Evolutionary conservation across 37 sponge, comb jelly and placozoan genomes (phyloP), one percentile per base, ranked within the genome.

Genomic region (Amphimedon queenslandica): DNA sequence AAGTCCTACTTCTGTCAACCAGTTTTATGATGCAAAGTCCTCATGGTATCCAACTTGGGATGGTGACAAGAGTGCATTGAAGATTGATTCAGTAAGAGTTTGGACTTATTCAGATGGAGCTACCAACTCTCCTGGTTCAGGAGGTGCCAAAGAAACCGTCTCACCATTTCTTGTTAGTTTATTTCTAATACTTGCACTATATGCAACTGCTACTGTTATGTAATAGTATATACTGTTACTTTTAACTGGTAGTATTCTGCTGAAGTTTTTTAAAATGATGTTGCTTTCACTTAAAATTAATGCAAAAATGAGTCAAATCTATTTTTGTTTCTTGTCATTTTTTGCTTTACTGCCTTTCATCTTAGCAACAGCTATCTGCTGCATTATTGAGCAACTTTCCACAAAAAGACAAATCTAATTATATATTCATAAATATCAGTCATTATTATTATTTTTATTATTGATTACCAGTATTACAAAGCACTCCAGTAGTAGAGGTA

Each of bases 21-120:
- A 57, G 4, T 90, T 85, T 64, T 85, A 58, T 18, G 55, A 80
- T 73, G 74, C 42, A 18, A 63, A 30, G 43, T 61, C 43, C 28
- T 29, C 41, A 16, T 90, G 90, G 90, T 42, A 77, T 18, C 47
- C 78, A 34, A 90, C 86, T 1, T 90, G 91, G 91, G 33, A 56
- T 2, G 80, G 80, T 29, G 80, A 79, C 55, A 76, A 60, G 1
- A 40, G 37, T 11, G 56, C 82, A 21, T 65, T 90, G 71, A 40
- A 64, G 40, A 71, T 90, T 24, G 90, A 90, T 61, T 90, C 72
- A 28, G 82, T 90, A 24, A 55, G 40, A 23, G 90, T 90, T 38
- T 90, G 85, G 85, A 80, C 72, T 6, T 55, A 70, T n/a, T n/a
- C n/a, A n/a, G n/a, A n/a, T n/a, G n/a, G n/a, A n/a, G n/a, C n/a